Percentiles rank a stretch among this genome's conserved stretches.
phyloP scores from a whole-genome alignment of 37 sponge, comb jelly and placozoan species.

The Aphrocallistes beatrix region DNA sequence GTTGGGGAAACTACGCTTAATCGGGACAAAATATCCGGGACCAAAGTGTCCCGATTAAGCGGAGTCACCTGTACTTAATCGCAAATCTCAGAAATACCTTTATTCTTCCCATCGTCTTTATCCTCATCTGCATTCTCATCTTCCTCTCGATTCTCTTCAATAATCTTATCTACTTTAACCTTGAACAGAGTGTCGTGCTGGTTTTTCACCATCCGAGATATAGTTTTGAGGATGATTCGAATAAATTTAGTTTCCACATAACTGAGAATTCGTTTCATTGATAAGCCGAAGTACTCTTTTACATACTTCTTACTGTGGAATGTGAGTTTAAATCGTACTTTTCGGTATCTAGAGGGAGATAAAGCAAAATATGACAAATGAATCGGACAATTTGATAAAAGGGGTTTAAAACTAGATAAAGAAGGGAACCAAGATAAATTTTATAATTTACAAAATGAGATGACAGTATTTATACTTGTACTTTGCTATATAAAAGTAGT shows the following conservation, averaged over 20 bases:
- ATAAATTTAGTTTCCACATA: background rate
- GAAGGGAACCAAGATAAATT: too few species aligned
- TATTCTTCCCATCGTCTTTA: too few species aligned
- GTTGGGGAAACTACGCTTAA: too few species aligned
- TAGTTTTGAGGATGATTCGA: background rate
- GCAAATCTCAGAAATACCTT: too few species aligned
- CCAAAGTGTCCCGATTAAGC: too few species aligned
- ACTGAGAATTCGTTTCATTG: background rate
- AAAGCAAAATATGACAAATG: too few species aligned
- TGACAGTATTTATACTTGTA: too few species aligned
- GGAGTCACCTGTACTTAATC: too few species aligned
- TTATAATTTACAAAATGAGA: too few species aligned
- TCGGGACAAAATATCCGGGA: too few species aligned
- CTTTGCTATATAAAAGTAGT: background rate
- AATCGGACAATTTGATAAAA: too few species aligned
- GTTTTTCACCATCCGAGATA: background rate
- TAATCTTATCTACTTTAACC: constrained; percentile 13
- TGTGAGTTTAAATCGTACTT: background rate
- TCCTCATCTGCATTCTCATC: background rate
- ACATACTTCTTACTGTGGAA: background rate
- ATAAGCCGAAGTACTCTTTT: background rate
- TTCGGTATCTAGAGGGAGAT: background rate
- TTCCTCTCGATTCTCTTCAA: background rate
- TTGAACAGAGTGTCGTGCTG: background rate
- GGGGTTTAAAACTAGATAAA: too few species aligned